Base-by-base conservation (phyloP, 2,888 invertebrate genomes). In the Campopleginae sp. region DNA sequence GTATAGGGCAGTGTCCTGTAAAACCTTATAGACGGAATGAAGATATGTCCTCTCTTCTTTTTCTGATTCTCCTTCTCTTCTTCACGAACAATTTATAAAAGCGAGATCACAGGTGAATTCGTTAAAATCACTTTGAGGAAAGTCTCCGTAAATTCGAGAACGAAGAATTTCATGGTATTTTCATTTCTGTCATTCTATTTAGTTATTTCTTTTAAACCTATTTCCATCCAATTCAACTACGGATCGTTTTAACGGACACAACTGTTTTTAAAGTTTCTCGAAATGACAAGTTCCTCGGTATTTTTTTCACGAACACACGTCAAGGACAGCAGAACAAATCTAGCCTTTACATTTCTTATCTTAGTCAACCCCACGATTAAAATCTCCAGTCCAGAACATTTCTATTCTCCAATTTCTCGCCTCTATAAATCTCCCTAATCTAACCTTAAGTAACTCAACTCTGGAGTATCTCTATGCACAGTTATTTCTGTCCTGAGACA, bases 1-100 rank as follows among this genome's bases (percentile, higher is more conserved):
- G 82, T 85, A 85, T 85, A 80, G 85, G 85, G 85, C 85, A 85
- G 85, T 85, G 85, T 80, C 80, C 85, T 85, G 82, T 85, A 77
- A 82, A 80, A 77, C 72, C 76, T 85, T 77, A 80, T 77, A 79
- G 82, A 85, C 85, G 85, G 85, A 85, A 82, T 85, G 80, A 80
- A 82, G 85, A 85, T 85, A 85, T 85, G 85, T 85, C 77, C 82
- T 70, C 75, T 82, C 74, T 42, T 44, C 44, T 80, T 65, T 8
- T 51, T 44, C 8, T 80, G 31, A 19, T 31, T 38, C 27, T 54
- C 54, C 33, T 65, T 44, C 7, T 65, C 44, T 75, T 31, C 27
- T 23, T 44, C 44, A 74, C 78, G 46, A 75, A 68, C n/a, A 70
- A 75, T 75, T 70, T 38, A 70, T 71, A 77, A 77, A 77, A 77